These are phyloP conservation scores for Misgurnus mizolepis DNA, from an alignment of 2,113 vertebrate species.

Conservation along the genomic window DNA sequence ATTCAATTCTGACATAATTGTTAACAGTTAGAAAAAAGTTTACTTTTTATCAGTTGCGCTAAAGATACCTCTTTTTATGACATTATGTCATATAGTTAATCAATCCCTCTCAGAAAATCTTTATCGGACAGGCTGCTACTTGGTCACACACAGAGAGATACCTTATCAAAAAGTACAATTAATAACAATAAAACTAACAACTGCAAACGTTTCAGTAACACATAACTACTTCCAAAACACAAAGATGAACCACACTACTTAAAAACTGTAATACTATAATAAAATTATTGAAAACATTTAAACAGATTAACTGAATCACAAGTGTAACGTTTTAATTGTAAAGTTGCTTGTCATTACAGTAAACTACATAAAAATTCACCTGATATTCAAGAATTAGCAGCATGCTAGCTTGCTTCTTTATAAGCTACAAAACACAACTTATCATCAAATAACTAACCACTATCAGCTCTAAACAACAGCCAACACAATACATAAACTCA, in stretches of 20 bases:
- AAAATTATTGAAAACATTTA: not conserved
- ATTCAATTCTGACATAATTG: not conserved
- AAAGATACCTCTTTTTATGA: not conserved
- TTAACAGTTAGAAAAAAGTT: not conserved
- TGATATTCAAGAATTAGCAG: constrained; percentile 10
- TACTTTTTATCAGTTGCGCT: not conserved
- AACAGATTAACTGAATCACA: no score
- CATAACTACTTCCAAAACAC: not conserved
- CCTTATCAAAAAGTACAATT: not conserved
- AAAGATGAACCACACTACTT: no score
- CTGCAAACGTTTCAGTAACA: not conserved
- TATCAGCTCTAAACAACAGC: not conserved
- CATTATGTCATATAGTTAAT: not conserved
- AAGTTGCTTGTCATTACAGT: not conserved
- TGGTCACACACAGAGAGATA: not conserved
- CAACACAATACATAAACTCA: not conserved
- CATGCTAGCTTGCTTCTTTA: constrained; percentile 39
- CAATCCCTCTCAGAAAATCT: not conserved
- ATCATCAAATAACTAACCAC: not conserved
- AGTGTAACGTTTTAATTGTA: not conserved
- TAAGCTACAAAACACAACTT: constrained; percentile 25
- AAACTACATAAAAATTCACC: not conserved
- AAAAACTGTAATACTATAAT: not conserved
- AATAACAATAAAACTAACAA: not conserved
- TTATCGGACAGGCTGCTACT: no score